Conservation (phyloP, 2,888 invertebrate genomes). For the Pterostichus madidus region DNA sequence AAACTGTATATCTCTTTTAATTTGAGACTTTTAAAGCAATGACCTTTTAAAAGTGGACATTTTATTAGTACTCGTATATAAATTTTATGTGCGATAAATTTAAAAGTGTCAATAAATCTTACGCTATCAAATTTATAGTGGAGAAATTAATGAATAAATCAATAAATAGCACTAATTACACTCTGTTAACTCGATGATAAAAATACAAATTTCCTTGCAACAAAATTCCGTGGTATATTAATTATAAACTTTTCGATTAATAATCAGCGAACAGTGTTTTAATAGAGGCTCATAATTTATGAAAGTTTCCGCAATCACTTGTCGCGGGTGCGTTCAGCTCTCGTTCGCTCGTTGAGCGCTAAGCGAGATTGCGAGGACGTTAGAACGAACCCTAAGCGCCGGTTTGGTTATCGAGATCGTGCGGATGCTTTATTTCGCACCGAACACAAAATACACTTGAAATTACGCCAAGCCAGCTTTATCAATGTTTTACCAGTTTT, state of each 20-base stretch:
- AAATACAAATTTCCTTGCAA: slow-evolving; percentile 36
- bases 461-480: slow-evolving; percentile 24
- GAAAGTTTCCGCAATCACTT: slow-evolving; percentile 39
- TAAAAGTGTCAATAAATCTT: not conserved
- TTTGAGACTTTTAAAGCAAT: too few relatives aligned
- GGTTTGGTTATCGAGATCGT: slow-evolving; percentile 36
- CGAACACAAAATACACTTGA: slow-evolving; percentile 22
- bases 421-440: slow-evolving; percentile 36
- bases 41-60: too few relatives aligned
- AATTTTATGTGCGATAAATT: too few relatives aligned
- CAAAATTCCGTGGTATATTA: slow-evolving; percentile 29
- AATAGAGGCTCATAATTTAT: slow-evolving; percentile 38
- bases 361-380: slow-evolving; percentile 24
- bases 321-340: slow-evolving; percentile 28
- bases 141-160: slow-evolving; percentile 18
- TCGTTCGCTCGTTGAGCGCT: slow-evolving; percentile 4
- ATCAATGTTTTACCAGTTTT: not conserved
- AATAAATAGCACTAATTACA: slow-evolving; percentile 29
- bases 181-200: slow-evolving; percentile 11
- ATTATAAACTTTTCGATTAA: slow-evolving; percentile 41
- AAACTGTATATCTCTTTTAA: too few relatives aligned
- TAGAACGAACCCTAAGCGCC: slow-evolving; percentile 17
- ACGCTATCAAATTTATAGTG: not conserved
- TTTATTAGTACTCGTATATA: not conserved
- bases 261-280: slow-evolving; percentile 24